These are phyloP conservation scores for Zosterops lateralis DNA, from an alignment of 2,113 vertebrate species.

Conservation along the genomic window DNA sequence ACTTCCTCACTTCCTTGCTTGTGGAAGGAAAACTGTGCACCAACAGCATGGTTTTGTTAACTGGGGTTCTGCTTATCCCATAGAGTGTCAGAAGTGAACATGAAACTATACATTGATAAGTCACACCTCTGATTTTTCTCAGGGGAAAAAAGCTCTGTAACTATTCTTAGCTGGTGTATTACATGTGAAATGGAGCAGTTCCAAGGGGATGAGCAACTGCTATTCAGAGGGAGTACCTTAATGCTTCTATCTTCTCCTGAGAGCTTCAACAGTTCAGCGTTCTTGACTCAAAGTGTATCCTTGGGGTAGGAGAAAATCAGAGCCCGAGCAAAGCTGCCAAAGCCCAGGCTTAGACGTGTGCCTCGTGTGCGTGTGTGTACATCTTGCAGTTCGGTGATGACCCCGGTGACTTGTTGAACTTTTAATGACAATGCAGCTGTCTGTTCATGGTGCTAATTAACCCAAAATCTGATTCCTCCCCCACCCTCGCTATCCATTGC, in stretches of 20 bases:
- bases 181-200: conserved; percentile 16
- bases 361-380: conserved; percentile 43
- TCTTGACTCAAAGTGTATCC: not conserved
- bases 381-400: conserved; percentile 27
- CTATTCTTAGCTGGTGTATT: conserved; percentile 13
- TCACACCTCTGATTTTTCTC: not conserved
- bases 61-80: not conserved
- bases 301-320: not conserved
- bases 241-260: not conserved
- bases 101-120: not conserved
- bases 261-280: not conserved
- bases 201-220: not conserved
- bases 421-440: conserved; percentile 57
- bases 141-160: not conserved
- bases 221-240: not conserved
- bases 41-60: not conserved
- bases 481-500: conserved; percentile 34
- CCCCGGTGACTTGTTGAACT: conserved; percentile 63
- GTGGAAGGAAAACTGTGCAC: not conserved
- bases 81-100: not conserved
- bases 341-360: conserved; percentile 8
- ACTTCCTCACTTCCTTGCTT: not conserved
- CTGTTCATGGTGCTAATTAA: conserved; percentile 66
- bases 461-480: conserved; percentile 48
- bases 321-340: not conserved